Base-by-base conservation (phyloP, 35 echinoderm and acorn worm species). In the Apostichopus japonicus region DNA sequence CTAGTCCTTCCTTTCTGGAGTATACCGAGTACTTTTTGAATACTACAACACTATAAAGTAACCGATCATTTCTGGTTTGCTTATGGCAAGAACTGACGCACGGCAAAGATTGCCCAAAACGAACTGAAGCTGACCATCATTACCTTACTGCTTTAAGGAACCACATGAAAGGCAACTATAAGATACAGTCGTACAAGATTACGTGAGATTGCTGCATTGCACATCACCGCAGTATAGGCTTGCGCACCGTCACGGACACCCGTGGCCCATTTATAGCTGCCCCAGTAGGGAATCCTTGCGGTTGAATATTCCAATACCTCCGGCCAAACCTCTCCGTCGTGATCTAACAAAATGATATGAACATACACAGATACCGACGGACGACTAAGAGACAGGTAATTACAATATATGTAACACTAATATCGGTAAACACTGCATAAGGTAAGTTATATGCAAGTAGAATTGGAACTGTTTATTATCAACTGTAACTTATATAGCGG, bases 401-500 rank as follows among this genome's bases (percentile, higher is more conserved):
- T 44, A 44, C 33, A 44, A 44, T 44, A 44, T 44, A 44, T 44
- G 33, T 44, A 44, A 44, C 33, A 44, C 33, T 44, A 44, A 44
- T 44, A 44, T 44, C 33, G 33, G 33, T 44, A 44, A 44, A 44
- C 33, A 44, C 33, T 44, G 33, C 33, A 44, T 44, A 44, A 44
- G 33, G 33, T 44, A 44, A 44, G 33, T 44, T 44, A 44, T 19
- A 67, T 67, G 6, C 5, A 15, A 67, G 63, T 67, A 67, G 63
- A 19, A 54, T 10, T 54, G 19, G 44, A 83, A 8, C 79, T 83
- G 79, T 83, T 83, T 54, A 83, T 54, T 83, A 83, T 83, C 79
- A 83, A 83, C 79, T 44, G 24, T 52, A 83, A 83, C 79, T 83
- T 83, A 83, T 83, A 83, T 83, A 54, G 79, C 79, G 17, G 79